Percentiles rank a stretch among this genome's conserved stretches.
phyloP scores from a whole-genome alignment of 2,888 invertebrate species.

The Argyresthia goedartella region DNA sequence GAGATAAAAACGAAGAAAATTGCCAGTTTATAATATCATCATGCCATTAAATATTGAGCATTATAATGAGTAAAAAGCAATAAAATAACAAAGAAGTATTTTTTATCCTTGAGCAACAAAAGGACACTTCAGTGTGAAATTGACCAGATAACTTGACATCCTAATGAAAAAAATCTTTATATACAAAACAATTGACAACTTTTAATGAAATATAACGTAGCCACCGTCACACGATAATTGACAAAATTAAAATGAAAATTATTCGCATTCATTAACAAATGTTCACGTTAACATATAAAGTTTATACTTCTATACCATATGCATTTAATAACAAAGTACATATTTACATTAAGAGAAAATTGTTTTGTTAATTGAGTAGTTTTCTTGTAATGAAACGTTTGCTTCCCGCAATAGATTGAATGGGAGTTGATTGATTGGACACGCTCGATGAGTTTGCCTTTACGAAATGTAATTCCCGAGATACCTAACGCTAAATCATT shows the following conservation, averaged over 20 bases:
- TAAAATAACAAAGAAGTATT: constrained; percentile 24
- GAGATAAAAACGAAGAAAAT: not conserved
- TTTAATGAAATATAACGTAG: constrained; percentile 33
- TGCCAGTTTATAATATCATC: constrained; percentile 58
- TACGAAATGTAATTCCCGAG: constrained; percentile 40
- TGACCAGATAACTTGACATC: constrained; percentile 54
- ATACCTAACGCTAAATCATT: constrained; percentile 64
- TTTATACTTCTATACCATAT: constrained; percentile 20
- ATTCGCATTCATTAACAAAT: constrained; percentile 50
- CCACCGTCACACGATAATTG: constrained; percentile 53
- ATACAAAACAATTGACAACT: constrained; percentile 50
- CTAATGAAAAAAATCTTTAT: constrained; percentile 26
- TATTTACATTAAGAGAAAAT: constrained; percentile 33
- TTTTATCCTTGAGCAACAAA: constrained; percentile 46
- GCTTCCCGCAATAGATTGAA: constrained; percentile 1
- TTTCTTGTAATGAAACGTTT: not conserved
- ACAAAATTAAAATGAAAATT: constrained; percentile 55
- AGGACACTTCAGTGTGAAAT: constrained; percentile 51
- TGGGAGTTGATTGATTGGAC: constrained; percentile 19
- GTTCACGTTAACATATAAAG: constrained; percentile 42
- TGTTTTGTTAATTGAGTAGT: constrained; percentile 9
- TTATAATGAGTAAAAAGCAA: constrained; percentile 60
- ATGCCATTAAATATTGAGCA: constrained; percentile 56
- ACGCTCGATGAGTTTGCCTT: constrained; percentile 26
- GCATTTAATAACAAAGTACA: constrained; percentile 27